Evolutionary conservation across 2,797 vertebrate genomes (phyloP).

Genomic region (Galagoides demidoff): DNA sequence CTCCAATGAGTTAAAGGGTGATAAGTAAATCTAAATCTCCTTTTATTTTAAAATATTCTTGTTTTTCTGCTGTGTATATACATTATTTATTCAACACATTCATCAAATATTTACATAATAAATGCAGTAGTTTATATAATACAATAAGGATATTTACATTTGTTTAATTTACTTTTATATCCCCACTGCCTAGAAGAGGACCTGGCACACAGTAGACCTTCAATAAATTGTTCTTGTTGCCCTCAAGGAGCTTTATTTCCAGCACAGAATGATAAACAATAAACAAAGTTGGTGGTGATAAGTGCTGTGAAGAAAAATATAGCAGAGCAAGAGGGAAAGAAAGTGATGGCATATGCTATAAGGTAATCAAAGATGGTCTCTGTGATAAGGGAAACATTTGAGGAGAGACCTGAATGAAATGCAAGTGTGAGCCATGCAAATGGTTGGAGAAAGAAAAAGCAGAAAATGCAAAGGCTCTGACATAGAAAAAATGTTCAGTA

Average conservation of each 20-base stretch:
- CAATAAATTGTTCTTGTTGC: slow-evolving; percentile 1
- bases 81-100: slow-evolving; percentile 33
- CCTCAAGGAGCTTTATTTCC: slow-evolving; percentile 17
- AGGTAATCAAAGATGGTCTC: not conserved
- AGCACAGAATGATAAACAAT: slow-evolving; percentile 7
- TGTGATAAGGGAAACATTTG: not conserved
- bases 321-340: not conserved
- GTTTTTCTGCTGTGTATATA: not conserved
- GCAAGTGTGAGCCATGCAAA: not conserved
- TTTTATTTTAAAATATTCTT: slow-evolving; percentile 42
- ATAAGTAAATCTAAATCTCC: not conserved
- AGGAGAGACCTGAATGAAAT: slow-evolving; percentile 37
- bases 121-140: slow-evolving; percentile 48
- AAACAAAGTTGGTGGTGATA: slow-evolving; percentile 28
- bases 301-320: slow-evolving; percentile 37
- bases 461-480: not conserved
- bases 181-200: slow-evolving; percentile 37
- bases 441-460: not conserved
- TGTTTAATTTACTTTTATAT: slow-evolving; percentile 60
- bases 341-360: not conserved
- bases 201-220: not conserved
- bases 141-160: not conserved
- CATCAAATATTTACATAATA: slow-evolving; percentile 62
- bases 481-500: slow-evolving; percentile 36
- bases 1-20: slow-evolving; percentile 13